phyloP scores from a whole-genome alignment of 2,113 vertebrate species.

The Coreoperca whiteheadi region DNA sequence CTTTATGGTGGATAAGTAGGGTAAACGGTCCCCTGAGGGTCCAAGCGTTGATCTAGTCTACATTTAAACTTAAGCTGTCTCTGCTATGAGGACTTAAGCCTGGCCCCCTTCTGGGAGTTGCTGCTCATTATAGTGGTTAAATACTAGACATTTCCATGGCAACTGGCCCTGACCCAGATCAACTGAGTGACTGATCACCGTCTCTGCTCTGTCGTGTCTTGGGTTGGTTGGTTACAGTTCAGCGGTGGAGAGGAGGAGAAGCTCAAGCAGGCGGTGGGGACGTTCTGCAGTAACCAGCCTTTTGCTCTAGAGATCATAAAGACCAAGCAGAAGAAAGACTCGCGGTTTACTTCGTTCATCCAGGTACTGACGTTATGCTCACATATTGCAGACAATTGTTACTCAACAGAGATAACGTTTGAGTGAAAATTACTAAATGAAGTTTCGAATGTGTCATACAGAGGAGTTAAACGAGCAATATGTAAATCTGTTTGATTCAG shows the following conservation, averaged over 20 bases:
- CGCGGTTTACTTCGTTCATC: conserved; percentile 93
- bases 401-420: background rate
- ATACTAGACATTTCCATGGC: conserved; percentile 44
- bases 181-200: conserved; percentile 24
- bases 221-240: conserved; percentile 87
- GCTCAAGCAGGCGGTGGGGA: conserved; percentile 94
- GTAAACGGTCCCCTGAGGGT: conserved; percentile 52
- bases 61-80: conserved; percentile 53
- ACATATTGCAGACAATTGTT: background rate
- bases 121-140: conserved; percentile 37
- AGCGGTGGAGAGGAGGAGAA: conserved; percentile 93
- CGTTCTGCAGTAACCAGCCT: conserved; percentile 98
- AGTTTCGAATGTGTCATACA: background rate
- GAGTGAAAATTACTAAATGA: background rate
- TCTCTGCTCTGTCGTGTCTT: conserved; percentile 27
- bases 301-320: conserved; percentile 98
- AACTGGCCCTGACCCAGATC: conserved; percentile 53
- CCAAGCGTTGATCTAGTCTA: conserved; percentile 52
- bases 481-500: background rate
- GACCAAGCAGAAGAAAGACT: conserved; percentile 97
- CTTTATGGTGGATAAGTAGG: conserved; percentile 55
- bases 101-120: conserved; percentile 43
- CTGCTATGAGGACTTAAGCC: conserved; percentile 40
- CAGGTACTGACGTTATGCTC: conserved; percentile 81
- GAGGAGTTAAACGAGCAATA: background rate